Conservation (phyloP, 2,113 vertebrate genomes). For the Psittacula cyanocephala region DNA sequence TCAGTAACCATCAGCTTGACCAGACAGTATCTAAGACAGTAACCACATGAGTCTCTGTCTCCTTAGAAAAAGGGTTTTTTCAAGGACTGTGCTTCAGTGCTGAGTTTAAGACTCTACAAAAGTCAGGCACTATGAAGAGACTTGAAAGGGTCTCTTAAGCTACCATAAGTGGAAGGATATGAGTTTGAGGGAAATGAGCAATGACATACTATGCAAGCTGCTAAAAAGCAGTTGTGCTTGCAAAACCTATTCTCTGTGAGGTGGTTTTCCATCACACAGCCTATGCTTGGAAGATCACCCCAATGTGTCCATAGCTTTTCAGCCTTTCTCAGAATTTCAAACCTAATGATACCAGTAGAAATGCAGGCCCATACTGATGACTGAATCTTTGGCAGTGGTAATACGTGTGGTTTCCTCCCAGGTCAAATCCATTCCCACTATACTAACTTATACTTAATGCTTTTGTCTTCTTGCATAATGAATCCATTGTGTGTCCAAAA, state of each 20-base stretch:
- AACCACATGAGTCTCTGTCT: neutral
- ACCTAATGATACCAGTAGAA: neutral
- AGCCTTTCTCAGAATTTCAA: neutral
- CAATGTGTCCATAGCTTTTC: neutral
- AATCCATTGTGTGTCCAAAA: neutral
- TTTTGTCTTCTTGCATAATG: neutral
- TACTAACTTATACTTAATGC: neutral
- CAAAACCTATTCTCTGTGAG: neutral
- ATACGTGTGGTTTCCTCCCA: neutral
- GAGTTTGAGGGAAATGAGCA: neutral
- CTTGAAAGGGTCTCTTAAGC: neutral
- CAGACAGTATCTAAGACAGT: neutral
- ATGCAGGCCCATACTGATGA: neutral
- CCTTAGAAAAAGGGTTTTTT: neutral
- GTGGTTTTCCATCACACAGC: neutral
- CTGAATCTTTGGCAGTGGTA: neutral
- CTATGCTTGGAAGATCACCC: neutral
- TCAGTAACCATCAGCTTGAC: neutral
- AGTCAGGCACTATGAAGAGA: neutral
- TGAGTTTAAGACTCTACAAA: neutral
- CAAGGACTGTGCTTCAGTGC: neutral
- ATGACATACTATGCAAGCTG: neutral
- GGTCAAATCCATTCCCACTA: neutral
- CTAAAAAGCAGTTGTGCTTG: neutral
- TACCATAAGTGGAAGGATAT: neutral